Conservation (phyloP, 2,797 vertebrate genomes). For the Atherinosoma microstoma region DNA sequence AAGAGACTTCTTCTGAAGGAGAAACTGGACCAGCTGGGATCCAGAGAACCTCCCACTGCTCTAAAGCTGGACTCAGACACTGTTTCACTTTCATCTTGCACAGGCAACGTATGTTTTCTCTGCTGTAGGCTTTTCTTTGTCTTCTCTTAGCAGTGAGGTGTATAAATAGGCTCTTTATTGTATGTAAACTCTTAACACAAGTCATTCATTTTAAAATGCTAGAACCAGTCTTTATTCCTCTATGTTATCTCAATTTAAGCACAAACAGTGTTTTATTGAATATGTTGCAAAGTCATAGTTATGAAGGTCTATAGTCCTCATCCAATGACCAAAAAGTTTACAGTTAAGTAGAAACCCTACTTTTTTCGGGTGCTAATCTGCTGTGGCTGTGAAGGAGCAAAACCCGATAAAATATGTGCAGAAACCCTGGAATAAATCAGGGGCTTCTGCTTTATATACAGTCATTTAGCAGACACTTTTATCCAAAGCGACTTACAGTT, state of each 20-base stretch:
- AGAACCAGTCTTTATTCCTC: background rate
- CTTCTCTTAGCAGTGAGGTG: slow-evolving; percentile 4
- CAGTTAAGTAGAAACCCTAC: no score
- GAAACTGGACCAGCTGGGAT: slow-evolving; percentile 85
- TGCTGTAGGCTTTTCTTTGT: background rate
- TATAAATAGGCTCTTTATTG: background rate
- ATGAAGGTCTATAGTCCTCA: no score
- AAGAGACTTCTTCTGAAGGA: slow-evolving; percentile 87
- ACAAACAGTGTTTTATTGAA: background rate
- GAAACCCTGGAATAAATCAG: no score
- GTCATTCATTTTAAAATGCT: background rate
- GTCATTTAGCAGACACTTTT: no score
- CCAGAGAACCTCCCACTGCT: slow-evolving; percentile 78
- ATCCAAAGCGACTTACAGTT: no score
- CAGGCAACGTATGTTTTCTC: slow-evolving; percentile 80
- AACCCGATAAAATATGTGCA: no score
- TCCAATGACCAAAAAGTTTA: no score
- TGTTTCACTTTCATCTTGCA: slow-evolving; percentile 77
- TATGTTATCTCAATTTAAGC: background rate
- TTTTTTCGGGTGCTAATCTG: no score
- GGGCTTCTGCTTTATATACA: no score
- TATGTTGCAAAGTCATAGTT: background rate
- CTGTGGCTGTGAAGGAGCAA: no score
- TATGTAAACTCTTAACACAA: background rate
- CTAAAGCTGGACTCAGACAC: slow-evolving; percentile 83